phyloP scores from a whole-genome alignment of 2,888 invertebrate species.

The Ceramica pisi region DNA sequence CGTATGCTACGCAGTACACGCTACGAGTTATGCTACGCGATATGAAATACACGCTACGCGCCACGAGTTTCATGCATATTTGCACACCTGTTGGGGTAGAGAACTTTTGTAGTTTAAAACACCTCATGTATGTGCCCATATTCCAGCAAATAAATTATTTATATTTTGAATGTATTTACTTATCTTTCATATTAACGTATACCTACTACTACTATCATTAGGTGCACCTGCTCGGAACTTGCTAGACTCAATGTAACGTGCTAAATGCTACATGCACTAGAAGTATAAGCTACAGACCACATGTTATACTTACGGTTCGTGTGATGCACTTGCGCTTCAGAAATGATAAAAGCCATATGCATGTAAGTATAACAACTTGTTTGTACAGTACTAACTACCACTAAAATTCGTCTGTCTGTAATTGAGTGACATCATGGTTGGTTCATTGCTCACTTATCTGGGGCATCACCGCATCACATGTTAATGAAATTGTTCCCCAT shows the following conservation, averaged over 20 bases:
- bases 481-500: constrained; percentile 45
- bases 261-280: neutral
- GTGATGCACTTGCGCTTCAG: neutral
- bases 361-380: neutral
- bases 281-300: neutral
- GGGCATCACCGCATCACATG: constrained; percentile 20
- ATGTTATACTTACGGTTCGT: too few relatives aligned
- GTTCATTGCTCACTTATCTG: constrained; percentile 32
- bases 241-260: neutral
- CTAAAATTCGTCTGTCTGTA: constrained; percentile 20
- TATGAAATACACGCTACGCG: neutral
- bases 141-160: too few relatives aligned
- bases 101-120: too few relatives aligned
- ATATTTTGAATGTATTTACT: too few relatives aligned
- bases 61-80: neutral
- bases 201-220: neutral
- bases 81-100: too few relatives aligned
- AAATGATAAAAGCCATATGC: neutral
- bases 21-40: too few relatives aligned
- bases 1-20: too few relatives aligned
- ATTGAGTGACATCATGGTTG: constrained; percentile 53
- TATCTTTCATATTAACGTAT: too few relatives aligned
- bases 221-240: neutral
- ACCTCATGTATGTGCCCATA: too few relatives aligned
- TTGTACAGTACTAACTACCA: neutral